Conservation (phyloP, 2,888 invertebrate genomes). For the Cantharis rufa region DNA sequence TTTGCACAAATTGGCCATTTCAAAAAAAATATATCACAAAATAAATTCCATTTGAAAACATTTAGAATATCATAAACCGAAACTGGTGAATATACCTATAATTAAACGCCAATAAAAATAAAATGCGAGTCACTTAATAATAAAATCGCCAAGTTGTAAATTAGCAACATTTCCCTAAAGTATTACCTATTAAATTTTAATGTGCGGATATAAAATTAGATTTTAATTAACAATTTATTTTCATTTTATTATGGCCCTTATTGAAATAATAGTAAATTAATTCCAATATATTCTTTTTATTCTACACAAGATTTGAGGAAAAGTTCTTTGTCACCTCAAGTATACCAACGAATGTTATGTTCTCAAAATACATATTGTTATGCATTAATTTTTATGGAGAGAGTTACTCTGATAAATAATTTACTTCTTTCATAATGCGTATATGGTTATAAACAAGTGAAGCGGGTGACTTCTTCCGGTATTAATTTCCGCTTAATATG, state of each 20-base stretch:
- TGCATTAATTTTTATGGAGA: background rate
- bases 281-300: background rate
- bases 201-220: background rate
- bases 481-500: constrained; percentile 10
- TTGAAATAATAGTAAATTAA: background rate
- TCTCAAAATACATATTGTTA: background rate
- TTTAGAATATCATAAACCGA: background rate
- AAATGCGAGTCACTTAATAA: background rate
- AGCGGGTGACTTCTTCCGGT: constrained; percentile 7
- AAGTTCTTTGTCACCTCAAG: background rate
- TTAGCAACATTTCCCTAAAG: background rate
- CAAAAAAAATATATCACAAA: background rate
- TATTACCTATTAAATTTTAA: background rate
- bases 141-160: background rate
- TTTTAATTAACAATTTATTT: background rate
- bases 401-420: background rate
- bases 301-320: too few species aligned
- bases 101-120: background rate
- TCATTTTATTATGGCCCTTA: background rate
- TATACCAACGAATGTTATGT: background rate
- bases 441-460: background rate
- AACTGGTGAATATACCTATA: background rate
- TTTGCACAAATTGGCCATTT: background rate
- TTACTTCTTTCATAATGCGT: background rate
- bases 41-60: background rate